Evolutionary conservation across 2,797 vertebrate species (phyloP), one percentile per base, ranked within the genome.

Genomic region (Kryptopterus vitreolus): DNA sequence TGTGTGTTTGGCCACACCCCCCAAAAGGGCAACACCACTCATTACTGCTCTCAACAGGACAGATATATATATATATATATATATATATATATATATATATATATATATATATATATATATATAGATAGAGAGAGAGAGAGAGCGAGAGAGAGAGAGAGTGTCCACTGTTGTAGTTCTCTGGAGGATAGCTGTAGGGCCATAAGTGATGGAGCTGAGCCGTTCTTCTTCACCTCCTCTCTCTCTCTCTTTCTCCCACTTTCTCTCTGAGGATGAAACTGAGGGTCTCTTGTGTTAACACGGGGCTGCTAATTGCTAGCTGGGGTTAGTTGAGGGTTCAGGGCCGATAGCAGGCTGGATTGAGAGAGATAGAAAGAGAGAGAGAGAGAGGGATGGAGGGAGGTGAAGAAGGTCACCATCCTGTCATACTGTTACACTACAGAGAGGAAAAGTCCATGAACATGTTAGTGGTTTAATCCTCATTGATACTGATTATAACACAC

Each of bases 181-280:
- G 78, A 80, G 78, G 26, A 48, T 50, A 10, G 71, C 77, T 71
- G 66, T 83, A 75, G 66, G 71, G 22, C 66, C 69, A 53, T 81
- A 75, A 73, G 69, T 84, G 78, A 86, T 87, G 79, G 62, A 77
- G 78, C 81, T 62, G 0, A 33, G 69, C 79, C 68, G 88, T 89
- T 89, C 82, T 84, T 70, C 79, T 81, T 76, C 73, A 76, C 73
- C 65, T 62, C 73, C 73, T 48, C 46, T 43, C 55, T 12, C 3
- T 35, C 73, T 72, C 38, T 68, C 50, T 43, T 24, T 53, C 48
- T 76, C 35, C 59, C 53, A 31, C 53, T 71, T 8, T 26, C 24
- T 38, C 63, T 76, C 55, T 31, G 48, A 33, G 63, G 63, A 46
- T 63, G 26, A 68, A 62, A 35, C 58, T 46, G 24, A n/a, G 63